A percentile compares a stretch with the other conserved stretches of the same genome.
phyloP scores from a whole-genome alignment of 2,888 invertebrate species.

The Epirrhoe tristata region DNA sequence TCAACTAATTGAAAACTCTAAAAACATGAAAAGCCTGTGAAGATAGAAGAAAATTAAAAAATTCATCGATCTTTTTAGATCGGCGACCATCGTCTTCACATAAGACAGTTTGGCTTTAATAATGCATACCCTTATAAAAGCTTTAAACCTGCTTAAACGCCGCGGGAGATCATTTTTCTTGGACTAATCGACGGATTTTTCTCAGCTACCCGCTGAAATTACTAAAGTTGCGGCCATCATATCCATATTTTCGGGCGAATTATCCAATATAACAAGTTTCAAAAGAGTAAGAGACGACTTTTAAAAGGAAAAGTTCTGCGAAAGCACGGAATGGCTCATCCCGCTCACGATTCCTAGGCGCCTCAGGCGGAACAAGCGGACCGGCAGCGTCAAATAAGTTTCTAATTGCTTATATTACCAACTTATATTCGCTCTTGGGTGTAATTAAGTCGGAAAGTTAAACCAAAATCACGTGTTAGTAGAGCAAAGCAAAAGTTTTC shows the following conservation, averaged over 20 bases:
- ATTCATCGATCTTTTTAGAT: slow-evolving; percentile 7
- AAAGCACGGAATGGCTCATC: slow-evolving; percentile 85
- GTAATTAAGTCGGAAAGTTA: slow-evolving; percentile 81
- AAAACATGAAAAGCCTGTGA: no score
- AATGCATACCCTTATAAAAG: slow-evolving; percentile 40
- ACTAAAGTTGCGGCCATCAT: slow-evolving; percentile 79
- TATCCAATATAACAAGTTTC: slow-evolving; percentile 83
- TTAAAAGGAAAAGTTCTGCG: slow-evolving; percentile 83
- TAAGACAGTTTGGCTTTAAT: slow-evolving; percentile 34
- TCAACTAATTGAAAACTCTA: neutral
- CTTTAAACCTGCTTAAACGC: slow-evolving; percentile 55
- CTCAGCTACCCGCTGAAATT: slow-evolving; percentile 67
- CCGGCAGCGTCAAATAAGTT: slow-evolving; percentile 85
- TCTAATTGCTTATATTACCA: slow-evolving; percentile 86
- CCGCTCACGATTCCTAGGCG: slow-evolving; percentile 80
- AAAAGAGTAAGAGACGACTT: slow-evolving; percentile 83
- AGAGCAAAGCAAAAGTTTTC: slow-evolving; percentile 46
- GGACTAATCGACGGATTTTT: slow-evolving; percentile 73
- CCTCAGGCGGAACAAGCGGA: slow-evolving; percentile 81
- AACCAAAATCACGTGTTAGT: slow-evolving; percentile 73
- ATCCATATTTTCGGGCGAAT: slow-evolving; percentile 81
- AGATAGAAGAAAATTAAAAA: neutral
- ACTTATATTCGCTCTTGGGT: slow-evolving; percentile 82
- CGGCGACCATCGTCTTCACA: slow-evolving; percentile 13
- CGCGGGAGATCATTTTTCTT: slow-evolving; percentile 71